Evolutionary conservation across 2,888 invertebrate species (phyloP).

Genomic region (Pyrgus malvae): DNA sequence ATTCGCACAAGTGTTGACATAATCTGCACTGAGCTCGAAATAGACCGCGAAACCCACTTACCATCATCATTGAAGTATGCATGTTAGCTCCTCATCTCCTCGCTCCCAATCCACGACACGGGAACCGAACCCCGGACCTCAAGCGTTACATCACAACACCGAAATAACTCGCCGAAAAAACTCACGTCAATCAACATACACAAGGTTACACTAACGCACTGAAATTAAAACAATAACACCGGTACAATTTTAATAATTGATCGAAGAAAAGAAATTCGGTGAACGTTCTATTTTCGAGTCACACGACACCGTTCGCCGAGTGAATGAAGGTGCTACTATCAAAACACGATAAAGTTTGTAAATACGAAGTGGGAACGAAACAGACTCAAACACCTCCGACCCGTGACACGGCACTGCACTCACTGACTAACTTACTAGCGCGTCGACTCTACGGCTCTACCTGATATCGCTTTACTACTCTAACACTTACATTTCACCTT

Average conservation of each 20-base stretch:
- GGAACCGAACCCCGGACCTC: conserved; percentile 65
- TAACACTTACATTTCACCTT: conserved; percentile 34
- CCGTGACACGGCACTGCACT: conserved; percentile 53
- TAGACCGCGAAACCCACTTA: conserved; percentile 44
- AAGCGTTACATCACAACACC: conserved; percentile 72
- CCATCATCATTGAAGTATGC: conserved; percentile 79
- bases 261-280: conserved; percentile 26
- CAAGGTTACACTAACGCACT: conserved; percentile 70
- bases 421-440: conserved; percentile 40
- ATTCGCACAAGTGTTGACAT: conserved; percentile 33
- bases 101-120: conserved; percentile 47
- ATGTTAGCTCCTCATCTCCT: conserved; percentile 54
- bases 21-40: conserved; percentile 28
- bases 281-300: conserved; percentile 29
- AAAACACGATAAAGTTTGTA: conserved; percentile 74
- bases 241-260: conserved; percentile 33
- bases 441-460: conserved; percentile 38
- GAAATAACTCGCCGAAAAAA: conserved; percentile 68
- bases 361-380: conserved; percentile 59
- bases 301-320: conserved; percentile 30
- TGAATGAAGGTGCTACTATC: conserved; percentile 50
- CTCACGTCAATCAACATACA: conserved; percentile 70
- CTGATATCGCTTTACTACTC: conserved; percentile 54
- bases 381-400: conserved; percentile 43
- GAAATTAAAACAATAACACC: conserved; percentile 44